Evolutionary conservation across 1,140 invertebrate species (phyloP).

Genomic region (Diuraphis noxia): DNA sequence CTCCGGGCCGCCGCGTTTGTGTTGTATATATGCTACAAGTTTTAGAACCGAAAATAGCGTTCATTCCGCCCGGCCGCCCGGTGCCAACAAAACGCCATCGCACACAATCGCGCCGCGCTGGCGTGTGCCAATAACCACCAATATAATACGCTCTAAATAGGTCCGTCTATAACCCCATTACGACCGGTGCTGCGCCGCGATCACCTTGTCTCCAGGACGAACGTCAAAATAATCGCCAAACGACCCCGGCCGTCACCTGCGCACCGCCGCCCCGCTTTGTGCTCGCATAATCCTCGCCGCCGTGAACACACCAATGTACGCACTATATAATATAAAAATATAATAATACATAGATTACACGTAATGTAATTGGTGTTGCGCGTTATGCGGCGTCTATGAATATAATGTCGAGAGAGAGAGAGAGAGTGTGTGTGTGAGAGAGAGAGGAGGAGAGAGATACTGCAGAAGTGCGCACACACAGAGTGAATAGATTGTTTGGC

Average conservation of each 20-base stretch:
- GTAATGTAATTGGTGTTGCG: not conserved
- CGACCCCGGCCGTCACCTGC: not conserved
- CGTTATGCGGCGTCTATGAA: not conserved
- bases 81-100: slow-evolving; percentile 51
- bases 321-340: not conserved
- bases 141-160: slow-evolving; percentile 51
- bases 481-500: not conserved
- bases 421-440: not conserved
- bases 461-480: too few species aligned
- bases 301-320: not conserved
- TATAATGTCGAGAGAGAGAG: not conserved
- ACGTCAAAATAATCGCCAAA: slow-evolving; percentile 20
- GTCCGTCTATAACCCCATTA: slow-evolving; percentile 53
- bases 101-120: slow-evolving; percentile 19
- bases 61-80: slow-evolving; percentile 47
- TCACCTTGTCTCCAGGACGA: slow-evolving; percentile 48
- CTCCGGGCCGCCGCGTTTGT: slow-evolving; percentile 27
- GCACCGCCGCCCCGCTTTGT: not conserved
- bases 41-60: slow-evolving; percentile 54
- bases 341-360: not conserved
- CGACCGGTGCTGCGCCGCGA: not conserved
- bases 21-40: not conserved
- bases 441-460: not conserved
- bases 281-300: not conserved
- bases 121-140: slow-evolving; percentile 51